A percentile compares a stretch with the other conserved stretches of the same genome.
Evolutionary conservation across 1,140 invertebrate genomes (phyloP).

Genomic region (Dreissena rostriformis): DNA sequence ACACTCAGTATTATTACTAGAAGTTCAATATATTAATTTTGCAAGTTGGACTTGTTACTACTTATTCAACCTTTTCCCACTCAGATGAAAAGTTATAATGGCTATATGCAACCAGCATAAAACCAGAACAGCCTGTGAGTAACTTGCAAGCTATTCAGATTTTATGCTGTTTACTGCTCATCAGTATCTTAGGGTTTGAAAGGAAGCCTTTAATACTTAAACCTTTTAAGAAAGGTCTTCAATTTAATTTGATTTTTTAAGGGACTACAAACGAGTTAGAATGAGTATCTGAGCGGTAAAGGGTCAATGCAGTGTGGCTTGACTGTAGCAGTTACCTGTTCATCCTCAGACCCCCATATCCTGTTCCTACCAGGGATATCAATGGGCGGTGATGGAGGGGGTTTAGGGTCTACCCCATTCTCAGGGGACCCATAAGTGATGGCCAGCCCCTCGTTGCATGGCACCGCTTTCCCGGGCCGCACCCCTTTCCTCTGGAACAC

Average conservation of each 20-base stretch:
- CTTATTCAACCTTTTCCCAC: too few relatives aligned
- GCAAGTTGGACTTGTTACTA: neutral
- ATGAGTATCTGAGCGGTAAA: too few relatives aligned
- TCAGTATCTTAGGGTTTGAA: too few relatives aligned
- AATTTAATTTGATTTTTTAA: too few relatives aligned
- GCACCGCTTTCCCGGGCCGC: neutral
- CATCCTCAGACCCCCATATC: conserved; percentile 5
- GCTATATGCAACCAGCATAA: too few relatives aligned
- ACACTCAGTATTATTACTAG: neutral
- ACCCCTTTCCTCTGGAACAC: conserved; percentile 24
- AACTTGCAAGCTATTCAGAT: too few relatives aligned
- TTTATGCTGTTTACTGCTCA: too few relatives aligned
- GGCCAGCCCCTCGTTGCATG: neutral
- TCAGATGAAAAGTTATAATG: too few relatives aligned
- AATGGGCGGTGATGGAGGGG: conserved; percentile 35
- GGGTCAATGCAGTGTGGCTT: neutral
- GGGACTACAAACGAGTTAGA: too few relatives aligned
- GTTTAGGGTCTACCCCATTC: neutral
- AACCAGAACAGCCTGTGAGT: too few relatives aligned
- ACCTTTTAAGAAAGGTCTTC: too few relatives aligned
- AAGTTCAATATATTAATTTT: neutral
- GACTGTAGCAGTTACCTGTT: conserved; percentile 11
- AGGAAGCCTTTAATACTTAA: too few relatives aligned
- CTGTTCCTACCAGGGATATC: conserved; percentile 27
- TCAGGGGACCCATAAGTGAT: neutral